Conservation (phyloP, 2,113 vertebrate species). For the Hyperopisus bebe region DNA sequence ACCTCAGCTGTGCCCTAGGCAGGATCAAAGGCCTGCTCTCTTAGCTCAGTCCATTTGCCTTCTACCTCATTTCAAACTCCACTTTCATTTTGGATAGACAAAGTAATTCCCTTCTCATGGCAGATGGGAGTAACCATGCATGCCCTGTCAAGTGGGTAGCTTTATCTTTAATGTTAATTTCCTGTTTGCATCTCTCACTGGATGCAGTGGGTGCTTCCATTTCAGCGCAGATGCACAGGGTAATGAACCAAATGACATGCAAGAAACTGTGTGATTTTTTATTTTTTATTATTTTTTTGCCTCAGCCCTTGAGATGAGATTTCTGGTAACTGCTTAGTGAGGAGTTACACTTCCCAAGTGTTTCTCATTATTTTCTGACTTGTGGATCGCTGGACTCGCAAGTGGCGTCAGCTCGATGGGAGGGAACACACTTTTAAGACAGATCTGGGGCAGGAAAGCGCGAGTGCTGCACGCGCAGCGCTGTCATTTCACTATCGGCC, state of each 20-base stretch:
- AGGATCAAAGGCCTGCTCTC: slow-evolving; percentile 65
- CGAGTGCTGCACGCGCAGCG: no score
- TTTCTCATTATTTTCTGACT: neutral
- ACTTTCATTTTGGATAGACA: slow-evolving; percentile 12
- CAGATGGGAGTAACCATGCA: slow-evolving; percentile 18
- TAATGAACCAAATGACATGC: neutral
- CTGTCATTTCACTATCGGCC: neutral
- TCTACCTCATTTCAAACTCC: slow-evolving; percentile 32
- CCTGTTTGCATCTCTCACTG: neutral
- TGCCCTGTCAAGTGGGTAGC: neutral
- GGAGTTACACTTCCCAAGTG: neutral
- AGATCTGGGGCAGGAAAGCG: neutral
- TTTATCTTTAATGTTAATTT: slow-evolving; percentile 6
- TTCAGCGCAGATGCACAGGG: neutral
- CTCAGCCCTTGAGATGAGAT: neutral
- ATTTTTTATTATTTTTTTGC: neutral
- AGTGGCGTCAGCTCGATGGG: neutral
- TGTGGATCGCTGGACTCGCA: neutral
- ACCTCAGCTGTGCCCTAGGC: slow-evolving; percentile 63
- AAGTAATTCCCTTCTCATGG: slow-evolving; percentile 24
- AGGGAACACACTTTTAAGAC: neutral
- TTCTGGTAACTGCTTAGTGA: neutral
- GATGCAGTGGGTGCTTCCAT: neutral
- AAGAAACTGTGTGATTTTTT: neutral
- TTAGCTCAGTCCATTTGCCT: slow-evolving; percentile 66